A percentile compares a stretch with the other conserved stretches of the same genome.
Evolutionary conservation across 2,797 vertebrate genomes (phyloP).

Genomic region (Vultur gryphus): DNA sequence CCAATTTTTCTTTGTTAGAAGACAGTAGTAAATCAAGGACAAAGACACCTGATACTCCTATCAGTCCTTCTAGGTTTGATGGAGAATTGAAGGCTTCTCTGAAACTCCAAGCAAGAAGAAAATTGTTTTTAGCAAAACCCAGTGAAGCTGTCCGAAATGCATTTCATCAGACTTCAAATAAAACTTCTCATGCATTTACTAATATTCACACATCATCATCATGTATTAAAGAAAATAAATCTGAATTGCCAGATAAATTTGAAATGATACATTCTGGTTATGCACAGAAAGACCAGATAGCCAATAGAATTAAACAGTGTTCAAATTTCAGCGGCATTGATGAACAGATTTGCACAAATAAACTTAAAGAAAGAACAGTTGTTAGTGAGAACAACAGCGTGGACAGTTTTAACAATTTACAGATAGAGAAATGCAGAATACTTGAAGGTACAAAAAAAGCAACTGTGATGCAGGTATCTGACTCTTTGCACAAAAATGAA

Average conservation of each 20-base stretch:
- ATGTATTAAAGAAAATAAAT: conserved; percentile 67
- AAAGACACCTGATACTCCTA: conserved; percentile 77
- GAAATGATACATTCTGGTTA: conserved; percentile 54
- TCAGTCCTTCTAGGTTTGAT: conserved; percentile 72
- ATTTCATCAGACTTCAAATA: conserved; percentile 78
- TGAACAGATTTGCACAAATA: conserved; percentile 81
- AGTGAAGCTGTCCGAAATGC: conserved; percentile 83
- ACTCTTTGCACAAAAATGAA: conserved; percentile 73
- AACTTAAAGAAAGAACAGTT: conserved; percentile 63
- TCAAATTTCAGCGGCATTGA: conserved; percentile 65
- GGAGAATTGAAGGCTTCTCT: conserved; percentile 75
- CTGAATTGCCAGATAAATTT: conserved; percentile 52
- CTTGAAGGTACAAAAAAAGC: conserved; percentile 80
- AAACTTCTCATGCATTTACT: conserved; percentile 52
- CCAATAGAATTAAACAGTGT: conserved; percentile 70
- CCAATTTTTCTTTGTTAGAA: conserved; percentile 63
- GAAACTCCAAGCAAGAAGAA: conserved; percentile 84
- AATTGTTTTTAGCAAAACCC: conserved; percentile 78
- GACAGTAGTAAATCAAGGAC: conserved; percentile 68
- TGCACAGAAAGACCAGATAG: conserved; percentile 68
- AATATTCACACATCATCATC: conserved; percentile 50
- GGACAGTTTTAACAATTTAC: conserved; percentile 70
- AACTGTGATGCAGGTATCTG: conserved; percentile 55
- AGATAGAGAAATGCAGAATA: conserved; percentile 77
- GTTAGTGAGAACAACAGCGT: conserved; percentile 40